Evolutionary conservation across 2,797 vertebrate genomes (phyloP).

Genomic region (Thamnophis elegans): DNA sequence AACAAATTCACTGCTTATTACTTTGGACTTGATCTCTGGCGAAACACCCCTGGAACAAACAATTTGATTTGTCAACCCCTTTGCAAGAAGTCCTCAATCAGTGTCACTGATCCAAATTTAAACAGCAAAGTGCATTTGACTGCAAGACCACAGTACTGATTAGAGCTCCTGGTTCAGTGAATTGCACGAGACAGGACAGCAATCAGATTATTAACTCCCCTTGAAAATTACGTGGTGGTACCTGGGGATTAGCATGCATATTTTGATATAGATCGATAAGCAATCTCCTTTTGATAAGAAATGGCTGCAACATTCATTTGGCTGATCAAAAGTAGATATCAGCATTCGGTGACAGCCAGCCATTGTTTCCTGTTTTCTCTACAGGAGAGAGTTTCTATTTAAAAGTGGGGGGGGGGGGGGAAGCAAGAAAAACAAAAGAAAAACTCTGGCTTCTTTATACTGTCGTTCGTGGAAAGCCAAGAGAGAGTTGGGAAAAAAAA

Average conservation of each 20-base stretch:
- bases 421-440: background rate
- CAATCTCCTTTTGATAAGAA: conserved; percentile 99
- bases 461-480: conserved; percentile 92
- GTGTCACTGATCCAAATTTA: conserved; percentile 99
- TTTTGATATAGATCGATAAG: conserved; percentile 99
- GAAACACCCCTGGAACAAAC: conserved; percentile 99
- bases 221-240: conserved; percentile 97
- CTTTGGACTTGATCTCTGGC: conserved; percentile 99
- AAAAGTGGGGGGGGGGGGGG: no score
- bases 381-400: conserved; percentile 82
- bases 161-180: conserved; percentile 97
- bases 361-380: conserved; percentile 91
- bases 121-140: conserved; percentile 99
- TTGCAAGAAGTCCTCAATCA: conserved; percentile 99
- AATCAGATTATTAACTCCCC: conserved; percentile 99
- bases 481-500: conserved; percentile 83
- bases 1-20: conserved; percentile 99
- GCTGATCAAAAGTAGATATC: conserved; percentile 98
- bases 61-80: conserved; percentile 99
- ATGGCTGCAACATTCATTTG: conserved; percentile 99
- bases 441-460: conserved; percentile 72
- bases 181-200: conserved; percentile 98
- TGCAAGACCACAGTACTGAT: conserved; percentile 97
- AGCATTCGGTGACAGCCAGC: conserved; percentile 88
- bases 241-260: conserved; percentile 99